Conservation (phyloP, 2,888 invertebrate genomes). For the Diarsia rubi region DNA sequence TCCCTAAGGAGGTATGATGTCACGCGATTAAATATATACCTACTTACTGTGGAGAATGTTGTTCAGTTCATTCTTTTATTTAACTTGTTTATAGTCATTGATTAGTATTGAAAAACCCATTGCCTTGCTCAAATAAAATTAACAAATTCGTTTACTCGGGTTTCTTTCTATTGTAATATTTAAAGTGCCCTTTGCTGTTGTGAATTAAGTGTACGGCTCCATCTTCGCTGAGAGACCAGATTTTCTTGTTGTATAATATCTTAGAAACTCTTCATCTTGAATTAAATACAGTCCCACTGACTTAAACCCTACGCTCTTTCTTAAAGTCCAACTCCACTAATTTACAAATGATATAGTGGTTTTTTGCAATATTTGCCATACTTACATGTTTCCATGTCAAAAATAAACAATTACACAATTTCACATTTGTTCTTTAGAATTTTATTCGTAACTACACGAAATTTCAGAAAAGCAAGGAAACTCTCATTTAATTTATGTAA, state of each 20-base stretch:
- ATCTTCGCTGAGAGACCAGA: not conserved
- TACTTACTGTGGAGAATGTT: not conserved
- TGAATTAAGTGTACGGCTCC: not conserved
- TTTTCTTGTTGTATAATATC: not conserved
- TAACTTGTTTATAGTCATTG: not conserved
- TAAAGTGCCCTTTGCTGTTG: not conserved
- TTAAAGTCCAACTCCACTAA: not conserved
- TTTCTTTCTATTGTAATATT: not conserved
- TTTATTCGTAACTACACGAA: too few species aligned
- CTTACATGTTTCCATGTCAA: not conserved
- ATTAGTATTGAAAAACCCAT: not conserved
- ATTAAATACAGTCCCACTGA: not conserved
- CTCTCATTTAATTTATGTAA: too few species aligned
- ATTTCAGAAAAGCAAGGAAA: too few species aligned
- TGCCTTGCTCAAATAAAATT: not conserved
- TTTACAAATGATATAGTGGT: not conserved
- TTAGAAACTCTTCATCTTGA: not conserved
- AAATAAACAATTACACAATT: not conserved
- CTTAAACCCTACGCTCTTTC: not conserved
- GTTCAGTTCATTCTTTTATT: conserved; percentile 13
- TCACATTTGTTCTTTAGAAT: too few species aligned
- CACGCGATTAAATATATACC: conserved; percentile 23
- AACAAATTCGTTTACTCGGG: not conserved
- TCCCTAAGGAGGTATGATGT: conserved; percentile 29
- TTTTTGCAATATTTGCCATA: not conserved